phyloP scores from a whole-genome alignment of 2,797 vertebrate genomes.

The Helicolenus hilgendorfi region DNA sequence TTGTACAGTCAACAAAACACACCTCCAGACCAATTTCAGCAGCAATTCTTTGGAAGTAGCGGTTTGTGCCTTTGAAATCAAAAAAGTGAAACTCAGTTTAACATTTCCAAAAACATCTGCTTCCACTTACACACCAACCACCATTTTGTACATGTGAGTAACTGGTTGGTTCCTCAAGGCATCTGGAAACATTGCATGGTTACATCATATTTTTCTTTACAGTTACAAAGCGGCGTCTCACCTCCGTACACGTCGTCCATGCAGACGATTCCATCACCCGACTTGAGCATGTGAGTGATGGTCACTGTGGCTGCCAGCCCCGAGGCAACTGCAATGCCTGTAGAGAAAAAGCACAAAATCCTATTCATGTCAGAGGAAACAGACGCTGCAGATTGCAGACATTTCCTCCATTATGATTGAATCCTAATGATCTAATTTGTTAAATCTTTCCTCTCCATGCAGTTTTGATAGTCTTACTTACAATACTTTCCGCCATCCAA shows the following conservation, averaged over 20 bases:
- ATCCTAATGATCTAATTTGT: neutral
- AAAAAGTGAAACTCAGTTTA: neutral
- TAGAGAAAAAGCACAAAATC: neutral
- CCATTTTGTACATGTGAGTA: neutral
- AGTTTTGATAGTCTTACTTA: slow-evolving; percentile 80
- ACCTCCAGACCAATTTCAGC: slow-evolving; percentile 89
- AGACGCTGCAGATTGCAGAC: neutral
- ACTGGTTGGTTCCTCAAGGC: neutral
- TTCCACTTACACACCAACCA: neutral
- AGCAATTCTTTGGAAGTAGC: slow-evolving; percentile 93
- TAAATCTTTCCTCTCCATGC: neutral
- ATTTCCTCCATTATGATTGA: neutral
- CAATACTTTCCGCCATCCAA: slow-evolving; percentile 96
- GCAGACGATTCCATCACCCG: slow-evolving; percentile 93
- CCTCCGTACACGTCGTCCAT: slow-evolving; percentile 97
- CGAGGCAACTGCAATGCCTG: slow-evolving; percentile 94
- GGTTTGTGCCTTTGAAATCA: slow-evolving; percentile 92
- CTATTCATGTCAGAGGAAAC: neutral
- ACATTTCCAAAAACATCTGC: neutral
- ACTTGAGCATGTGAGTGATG: slow-evolving; percentile 93
- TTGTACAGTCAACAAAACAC: slow-evolving; percentile 92
- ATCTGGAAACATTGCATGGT: neutral
- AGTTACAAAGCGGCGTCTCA: slow-evolving; percentile 56
- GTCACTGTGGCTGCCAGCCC: slow-evolving; percentile 94
- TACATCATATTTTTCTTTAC: neutral